A percentile compares a stretch with the other conserved stretches of the same genome.
Evolutionary conservation across 2,113 vertebrate species (phyloP).

Genomic region (Megaleporinus macrocephalus): DNA sequence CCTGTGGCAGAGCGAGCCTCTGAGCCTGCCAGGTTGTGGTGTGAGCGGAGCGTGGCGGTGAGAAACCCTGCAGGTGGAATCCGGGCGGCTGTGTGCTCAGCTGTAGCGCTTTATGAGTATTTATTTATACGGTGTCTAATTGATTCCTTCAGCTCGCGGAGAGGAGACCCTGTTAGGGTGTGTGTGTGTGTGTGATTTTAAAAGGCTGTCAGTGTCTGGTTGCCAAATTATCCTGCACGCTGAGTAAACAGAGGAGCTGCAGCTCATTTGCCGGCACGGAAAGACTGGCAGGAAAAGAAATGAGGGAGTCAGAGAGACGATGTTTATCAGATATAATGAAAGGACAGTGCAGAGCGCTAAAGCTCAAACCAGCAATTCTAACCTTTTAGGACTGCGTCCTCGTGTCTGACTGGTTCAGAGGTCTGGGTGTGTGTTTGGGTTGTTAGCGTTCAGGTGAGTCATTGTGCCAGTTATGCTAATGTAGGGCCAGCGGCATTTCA

Average conservation of each 20-base stretch:
- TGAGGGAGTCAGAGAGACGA: no score
- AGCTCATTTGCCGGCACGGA: not conserved
- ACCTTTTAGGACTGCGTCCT: no score
- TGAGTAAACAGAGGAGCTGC: not conserved
- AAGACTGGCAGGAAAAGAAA: not conserved
- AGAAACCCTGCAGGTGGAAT: not conserved
- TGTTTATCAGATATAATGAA: not conserved
- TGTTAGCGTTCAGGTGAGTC: no score
- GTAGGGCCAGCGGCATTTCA: no score
- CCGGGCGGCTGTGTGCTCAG: not conserved
- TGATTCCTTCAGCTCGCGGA: slow-evolving; percentile 19
- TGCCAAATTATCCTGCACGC: not conserved
- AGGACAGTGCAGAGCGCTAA: not conserved
- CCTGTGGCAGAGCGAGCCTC: not conserved
- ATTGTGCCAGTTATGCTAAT: no score
- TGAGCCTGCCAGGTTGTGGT: not conserved
- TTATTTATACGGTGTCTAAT: slow-evolving; percentile 31
- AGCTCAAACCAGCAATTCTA: no score
- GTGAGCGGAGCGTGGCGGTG: not conserved
- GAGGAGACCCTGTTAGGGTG: not conserved
- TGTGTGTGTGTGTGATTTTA: not conserved
- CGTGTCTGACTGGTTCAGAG: no score
- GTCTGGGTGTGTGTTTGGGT: no score
- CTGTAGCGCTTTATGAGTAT: slow-evolving; percentile 21
- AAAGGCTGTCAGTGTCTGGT: not conserved